phyloP scores from a whole-genome alignment of 2,113 vertebrate genomes.

The Oceanites oceanicus region DNA sequence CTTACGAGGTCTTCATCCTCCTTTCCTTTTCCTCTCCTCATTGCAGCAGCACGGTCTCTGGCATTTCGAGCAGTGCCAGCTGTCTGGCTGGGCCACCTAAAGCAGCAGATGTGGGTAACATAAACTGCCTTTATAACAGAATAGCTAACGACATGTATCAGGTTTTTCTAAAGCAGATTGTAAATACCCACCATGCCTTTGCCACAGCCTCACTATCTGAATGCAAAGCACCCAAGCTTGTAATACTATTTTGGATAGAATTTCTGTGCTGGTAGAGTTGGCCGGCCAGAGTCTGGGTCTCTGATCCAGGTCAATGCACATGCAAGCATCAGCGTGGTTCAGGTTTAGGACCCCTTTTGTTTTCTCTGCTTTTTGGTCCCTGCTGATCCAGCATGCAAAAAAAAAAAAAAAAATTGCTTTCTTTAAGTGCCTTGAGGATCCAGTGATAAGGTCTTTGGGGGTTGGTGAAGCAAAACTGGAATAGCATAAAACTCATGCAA shows the following conservation, averaged over 20 bases:
- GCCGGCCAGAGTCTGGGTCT: not conserved
- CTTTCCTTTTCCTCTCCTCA: not conserved
- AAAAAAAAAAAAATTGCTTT: not conserved
- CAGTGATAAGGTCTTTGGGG: conserved; percentile 2
- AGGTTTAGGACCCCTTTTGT: not conserved
- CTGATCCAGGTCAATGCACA: not conserved
- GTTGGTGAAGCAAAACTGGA: conserved; percentile 10
- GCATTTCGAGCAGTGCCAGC: not conserved
- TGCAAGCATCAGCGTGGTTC: not conserved
- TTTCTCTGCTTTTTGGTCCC: not conserved
- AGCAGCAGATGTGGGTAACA: conserved; percentile 24
- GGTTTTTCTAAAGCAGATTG: not conserved
- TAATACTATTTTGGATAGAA: not conserved
- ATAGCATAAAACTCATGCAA: not conserved
- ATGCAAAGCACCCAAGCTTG: not conserved
- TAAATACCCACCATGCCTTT: not conserved
- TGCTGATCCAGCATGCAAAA: not conserved
- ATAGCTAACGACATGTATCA: not conserved
- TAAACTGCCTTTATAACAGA: not conserved
- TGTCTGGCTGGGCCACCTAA: not conserved
- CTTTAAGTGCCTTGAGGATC: not conserved
- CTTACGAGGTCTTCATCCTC: not conserved
- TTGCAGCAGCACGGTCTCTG: not conserved
- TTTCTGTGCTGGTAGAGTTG: not conserved
- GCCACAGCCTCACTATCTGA: not conserved